Percentiles rank a stretch among this genome's conserved stretches.
phyloP scores from a whole-genome alignment of 2,797 vertebrate species.

The Sphenopsis melanotis region DNA sequence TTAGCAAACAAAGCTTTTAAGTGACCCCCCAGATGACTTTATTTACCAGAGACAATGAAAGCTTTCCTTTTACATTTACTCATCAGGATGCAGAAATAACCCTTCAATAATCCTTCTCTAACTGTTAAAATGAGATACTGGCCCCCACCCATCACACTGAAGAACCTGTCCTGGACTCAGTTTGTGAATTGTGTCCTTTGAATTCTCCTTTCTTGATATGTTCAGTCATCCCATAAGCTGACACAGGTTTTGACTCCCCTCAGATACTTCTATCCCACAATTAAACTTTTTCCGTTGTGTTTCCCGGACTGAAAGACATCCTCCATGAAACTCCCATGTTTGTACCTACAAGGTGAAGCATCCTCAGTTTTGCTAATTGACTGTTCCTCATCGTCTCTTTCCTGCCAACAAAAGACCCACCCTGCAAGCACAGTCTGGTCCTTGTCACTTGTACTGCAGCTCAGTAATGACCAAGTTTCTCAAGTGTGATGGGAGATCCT shows the following conservation, averaged over 20 bases:
- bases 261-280: background rate
- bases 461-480: background rate
- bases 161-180: background rate
- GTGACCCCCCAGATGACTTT: background rate
- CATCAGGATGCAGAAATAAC: background rate
- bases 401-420: background rate
- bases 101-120: background rate
- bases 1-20: background rate
- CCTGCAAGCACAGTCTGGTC: fast-evolving
- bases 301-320: background rate
- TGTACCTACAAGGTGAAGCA: background rate
- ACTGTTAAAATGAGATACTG: background rate
- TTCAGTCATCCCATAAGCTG: background rate
- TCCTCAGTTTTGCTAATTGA: background rate
- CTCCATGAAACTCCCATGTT: background rate
- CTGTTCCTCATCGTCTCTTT: background rate
- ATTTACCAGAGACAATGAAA: background rate
- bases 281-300: background rate
- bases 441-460: background rate
- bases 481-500: background rate
- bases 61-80: background rate
- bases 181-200: background rate
- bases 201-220: background rate
- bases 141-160: background rate
- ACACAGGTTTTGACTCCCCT: background rate